Conservation (phyloP, 2,797 vertebrate genomes). For the Pangasius djambal region DNA sequence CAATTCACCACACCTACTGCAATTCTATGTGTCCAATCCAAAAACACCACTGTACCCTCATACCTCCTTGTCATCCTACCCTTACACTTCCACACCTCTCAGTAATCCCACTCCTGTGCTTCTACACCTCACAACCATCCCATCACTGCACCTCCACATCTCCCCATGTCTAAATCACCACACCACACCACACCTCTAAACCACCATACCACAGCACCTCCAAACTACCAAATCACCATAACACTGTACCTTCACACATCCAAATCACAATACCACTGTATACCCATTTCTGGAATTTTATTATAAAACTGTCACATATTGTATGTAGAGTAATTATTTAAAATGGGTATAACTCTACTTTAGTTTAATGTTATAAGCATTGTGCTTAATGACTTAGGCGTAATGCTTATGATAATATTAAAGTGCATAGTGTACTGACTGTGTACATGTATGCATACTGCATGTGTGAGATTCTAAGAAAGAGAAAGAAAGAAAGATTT, state of each 20-base stretch:
- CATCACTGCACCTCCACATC: neutral
- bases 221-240: neutral
- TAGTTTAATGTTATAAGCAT: neutral
- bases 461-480: neutral
- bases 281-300: neutral
- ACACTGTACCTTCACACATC: too few species aligned
- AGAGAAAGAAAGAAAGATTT: neutral
- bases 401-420: neutral
- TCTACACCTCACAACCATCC: neutral
- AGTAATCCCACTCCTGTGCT: constrained; percentile 40
- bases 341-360: neutral
- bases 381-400: neutral
- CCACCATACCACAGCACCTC: neutral
- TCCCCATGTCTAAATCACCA: too few species aligned
- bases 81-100: neutral
- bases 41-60: neutral
- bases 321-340: too few species aligned
- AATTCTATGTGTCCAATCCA: neutral
- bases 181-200: neutral
- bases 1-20: neutral
- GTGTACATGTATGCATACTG: neutral
- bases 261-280: neutral
- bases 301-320: neutral
- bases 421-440: neutral
- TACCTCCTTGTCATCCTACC: neutral